These are phyloP conservation scores for Ceratosolen fusciceps DNA, from an alignment of 1,140 invertebrate genomes.

Conservation along the genomic window DNA sequence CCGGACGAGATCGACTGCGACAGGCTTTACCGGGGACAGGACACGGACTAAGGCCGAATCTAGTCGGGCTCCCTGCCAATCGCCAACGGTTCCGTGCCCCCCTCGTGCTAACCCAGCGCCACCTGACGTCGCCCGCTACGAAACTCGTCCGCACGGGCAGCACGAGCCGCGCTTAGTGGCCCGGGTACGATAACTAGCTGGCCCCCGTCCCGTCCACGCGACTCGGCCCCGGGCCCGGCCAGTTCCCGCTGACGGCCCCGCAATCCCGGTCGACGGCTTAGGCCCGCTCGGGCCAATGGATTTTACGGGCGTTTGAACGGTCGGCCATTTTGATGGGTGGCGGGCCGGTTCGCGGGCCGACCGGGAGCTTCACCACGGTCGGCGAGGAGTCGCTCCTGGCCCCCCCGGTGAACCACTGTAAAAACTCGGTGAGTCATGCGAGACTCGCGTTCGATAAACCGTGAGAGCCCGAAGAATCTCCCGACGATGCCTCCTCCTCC, in stretches of 20 bases:
- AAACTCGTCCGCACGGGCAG: no score
- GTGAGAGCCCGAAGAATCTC: conserved; percentile 19
- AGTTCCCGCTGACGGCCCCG: no score
- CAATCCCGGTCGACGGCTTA: no score
- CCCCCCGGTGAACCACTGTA: not conserved
- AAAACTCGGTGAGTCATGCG: conserved; percentile 39
- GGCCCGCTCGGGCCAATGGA: no score
- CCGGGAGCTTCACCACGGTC: no score
- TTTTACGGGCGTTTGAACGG: conserved; percentile 6
- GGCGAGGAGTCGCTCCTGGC: conserved; percentile 9
- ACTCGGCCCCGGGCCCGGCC: no score
- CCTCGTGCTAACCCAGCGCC: not conserved
- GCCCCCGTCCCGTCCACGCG: no score
- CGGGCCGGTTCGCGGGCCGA: no score
- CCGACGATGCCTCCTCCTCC: no score
- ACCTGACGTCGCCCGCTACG: not conserved
- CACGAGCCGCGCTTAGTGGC: no score
- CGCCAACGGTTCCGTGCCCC: no score
- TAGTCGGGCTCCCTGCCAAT: not conserved
- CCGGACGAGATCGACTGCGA: conserved; percentile 43
- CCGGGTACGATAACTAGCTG: no score
- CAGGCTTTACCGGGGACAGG: conserved; percentile 41
- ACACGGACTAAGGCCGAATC: not conserved
- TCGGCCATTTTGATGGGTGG: conserved; percentile 1
- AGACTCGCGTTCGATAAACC: conserved; percentile 43